Evolutionary conservation across 2,797 vertebrate genomes (phyloP).

Genomic region (Distichodus sexfasciatus): DNA sequence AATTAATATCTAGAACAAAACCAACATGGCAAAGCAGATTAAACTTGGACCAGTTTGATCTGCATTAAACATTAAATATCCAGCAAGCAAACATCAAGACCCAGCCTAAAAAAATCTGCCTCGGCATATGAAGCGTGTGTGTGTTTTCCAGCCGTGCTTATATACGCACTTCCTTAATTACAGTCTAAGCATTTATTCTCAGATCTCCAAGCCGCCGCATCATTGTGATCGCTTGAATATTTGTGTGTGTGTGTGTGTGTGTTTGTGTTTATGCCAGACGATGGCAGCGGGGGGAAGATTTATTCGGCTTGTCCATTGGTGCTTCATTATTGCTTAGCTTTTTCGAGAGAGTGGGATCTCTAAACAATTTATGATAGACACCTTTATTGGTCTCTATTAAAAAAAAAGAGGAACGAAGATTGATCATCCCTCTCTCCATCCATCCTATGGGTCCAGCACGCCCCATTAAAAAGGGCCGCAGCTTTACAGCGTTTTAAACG

Average conservation of each 20-base stretch:
- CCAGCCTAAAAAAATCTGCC: no score
- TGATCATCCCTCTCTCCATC: conserved; percentile 46
- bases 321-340: conserved; percentile 53
- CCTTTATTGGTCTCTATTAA: conserved; percentile 56
- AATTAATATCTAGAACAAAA: no score
- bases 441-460: conserved; percentile 40
- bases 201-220: conserved; percentile 38
- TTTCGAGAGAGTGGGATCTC: conserved; percentile 52
- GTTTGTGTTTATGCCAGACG: conserved; percentile 21
- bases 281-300: conserved; percentile 44
- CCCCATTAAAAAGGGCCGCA: conserved; percentile 49
- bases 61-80: no score
- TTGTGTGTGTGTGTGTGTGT: background rate
- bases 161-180: conserved; percentile 31
- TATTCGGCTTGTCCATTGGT: conserved; percentile 47
- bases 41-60: no score
- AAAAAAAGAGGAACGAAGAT: conserved; percentile 47
- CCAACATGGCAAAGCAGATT: no score
- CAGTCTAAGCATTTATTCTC: conserved; percentile 37
- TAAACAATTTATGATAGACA: conserved; percentile 59
- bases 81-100: no score
- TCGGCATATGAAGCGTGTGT: no score
- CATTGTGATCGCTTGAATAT: conserved; percentile 17
- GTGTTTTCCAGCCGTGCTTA: no score
- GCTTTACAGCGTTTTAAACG: conserved; percentile 50